Base-by-base conservation (phyloP, 2,888 invertebrate genomes). In the Mesochorus sp. region DNA sequence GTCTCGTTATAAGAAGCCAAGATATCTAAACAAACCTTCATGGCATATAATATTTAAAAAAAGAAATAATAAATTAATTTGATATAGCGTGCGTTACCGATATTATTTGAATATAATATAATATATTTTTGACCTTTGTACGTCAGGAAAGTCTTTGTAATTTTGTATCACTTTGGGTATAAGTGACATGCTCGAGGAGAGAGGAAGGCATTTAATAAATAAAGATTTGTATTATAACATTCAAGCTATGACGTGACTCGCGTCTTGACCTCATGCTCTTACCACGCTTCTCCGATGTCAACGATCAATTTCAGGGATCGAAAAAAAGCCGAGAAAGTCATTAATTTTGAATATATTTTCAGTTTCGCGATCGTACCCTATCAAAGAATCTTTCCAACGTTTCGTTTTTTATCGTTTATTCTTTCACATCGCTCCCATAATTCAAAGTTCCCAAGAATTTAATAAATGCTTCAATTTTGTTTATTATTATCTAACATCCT, bases 71-170 rank as follows among this genome's bases (percentile, higher is more conserved):
- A 62, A 73, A 73, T 59, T 78, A 73, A 62, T 73, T 73, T 68
- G 57, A 62, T 57, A 78, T 34, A 42, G n/a, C n/a, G n/a, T 19
- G 8, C 44, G 24, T 49, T 64, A 68, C 34, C 51, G 28, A 68
- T 78, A 68, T 57, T 19, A 68, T 70, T 78, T 78, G 73, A 68
- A 78, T 73, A 77, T 77, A 76, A 49, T 62, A 81, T 85, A 86
- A 86, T 85, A 86, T 87, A 86, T 86, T 84, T 73, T 83, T 64
- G 67, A 84, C 79, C 62, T 81, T 81, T 81, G 77, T 82, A 79
- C 70, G 80, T 80, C 61, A 68, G 71, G 19, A 61, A 76, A 81
- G 66, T 51, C 72, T 76, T 80, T 81, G 71, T 84, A 81, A 78
- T 83, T 85, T 83, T 84, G 59, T 81, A 84, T 42, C 82, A n/a